A percentile compares a stretch with the other conserved stretches of the same genome.
Evolutionary conservation across 23 tunicate genomes (phyloP).

Genomic region (Botrylloides violaceus): DNA sequence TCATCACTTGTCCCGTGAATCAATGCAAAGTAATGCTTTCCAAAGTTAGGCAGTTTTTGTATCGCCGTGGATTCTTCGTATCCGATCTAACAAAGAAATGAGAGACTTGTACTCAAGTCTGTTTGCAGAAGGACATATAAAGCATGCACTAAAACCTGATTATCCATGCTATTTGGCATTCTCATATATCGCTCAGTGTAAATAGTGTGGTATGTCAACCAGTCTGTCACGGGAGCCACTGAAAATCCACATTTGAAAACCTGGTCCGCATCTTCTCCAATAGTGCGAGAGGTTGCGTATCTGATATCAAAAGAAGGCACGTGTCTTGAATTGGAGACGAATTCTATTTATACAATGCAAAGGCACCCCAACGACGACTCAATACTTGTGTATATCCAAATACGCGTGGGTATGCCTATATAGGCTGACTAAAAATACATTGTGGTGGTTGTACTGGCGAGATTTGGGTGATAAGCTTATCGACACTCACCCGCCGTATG

Average conservation of each 20-base stretch:
- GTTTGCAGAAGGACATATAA: too few species aligned
- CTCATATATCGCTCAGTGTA: constrained; percentile 88
- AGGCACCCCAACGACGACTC: too few species aligned
- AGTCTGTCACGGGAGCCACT: constrained; percentile 87
- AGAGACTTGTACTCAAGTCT: not conserved
- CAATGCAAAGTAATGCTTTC: constrained; percentile 35
- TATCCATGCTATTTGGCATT: constrained; percentile 26
- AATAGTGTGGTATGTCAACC: constrained; percentile 65
- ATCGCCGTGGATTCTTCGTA: constrained; percentile 25
- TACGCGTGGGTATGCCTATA: too few species aligned
- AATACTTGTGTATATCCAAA: too few species aligned
- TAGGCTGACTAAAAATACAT: too few species aligned
- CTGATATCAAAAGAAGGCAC: too few species aligned
- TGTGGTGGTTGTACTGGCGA: too few species aligned
- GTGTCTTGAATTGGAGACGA: too few species aligned
- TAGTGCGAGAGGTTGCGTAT: constrained; percentile 54
- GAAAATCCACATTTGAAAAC: constrained; percentile 82
- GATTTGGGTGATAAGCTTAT: too few species aligned
- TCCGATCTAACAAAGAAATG: constrained; percentile 15
- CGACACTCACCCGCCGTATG: constrained; percentile 75
- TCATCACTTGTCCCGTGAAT: constrained; percentile 38
- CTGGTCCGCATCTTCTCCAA: constrained; percentile 33
- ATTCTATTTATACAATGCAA: too few species aligned
- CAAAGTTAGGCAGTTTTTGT: constrained; percentile 23
- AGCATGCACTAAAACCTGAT: constrained; percentile 8